These are phyloP conservation scores for Ophonus ardosiacus DNA, from an alignment of 2,888 invertebrate genomes.

Conservation along the genomic window DNA sequence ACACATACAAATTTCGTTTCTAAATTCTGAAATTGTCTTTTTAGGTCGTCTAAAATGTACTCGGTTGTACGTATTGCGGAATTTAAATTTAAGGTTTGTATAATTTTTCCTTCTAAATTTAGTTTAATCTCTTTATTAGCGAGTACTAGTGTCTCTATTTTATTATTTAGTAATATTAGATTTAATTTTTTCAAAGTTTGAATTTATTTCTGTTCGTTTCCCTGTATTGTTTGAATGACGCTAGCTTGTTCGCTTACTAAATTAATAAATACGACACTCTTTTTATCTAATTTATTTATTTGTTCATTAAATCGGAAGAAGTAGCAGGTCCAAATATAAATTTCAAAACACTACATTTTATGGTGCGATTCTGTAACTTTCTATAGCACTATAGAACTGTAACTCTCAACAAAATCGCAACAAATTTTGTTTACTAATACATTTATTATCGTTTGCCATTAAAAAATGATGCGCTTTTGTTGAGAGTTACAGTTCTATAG, in stretches of 20 bases:
- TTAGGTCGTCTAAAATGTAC: slow-evolving; percentile 46
- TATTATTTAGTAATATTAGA: background rate
- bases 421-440: too few relatives aligned
- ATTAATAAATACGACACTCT: background rate
- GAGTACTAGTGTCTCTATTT: background rate
- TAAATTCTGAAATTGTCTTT: slow-evolving; percentile 29
- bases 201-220: background rate
- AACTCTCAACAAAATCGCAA: too few relatives aligned
- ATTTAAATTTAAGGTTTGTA: slow-evolving; percentile 4
- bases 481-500: too few relatives aligned
- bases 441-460: too few relatives aligned
- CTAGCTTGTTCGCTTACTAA: slow-evolving; percentile 3
- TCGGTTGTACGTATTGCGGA: slow-evolving; percentile 8
- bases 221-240: background rate
- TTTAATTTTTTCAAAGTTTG: slow-evolving; percentile 3
- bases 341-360: background rate
- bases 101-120: background rate
- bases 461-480: too few relatives aligned
- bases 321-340: background rate
- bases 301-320: too few relatives aligned
- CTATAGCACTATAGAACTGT: too few relatives aligned
- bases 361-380: too few relatives aligned
- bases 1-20: slow-evolving; percentile 26
- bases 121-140: background rate
- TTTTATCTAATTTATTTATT: too few relatives aligned